Conservation (phyloP, 2,113 vertebrate species). For the Apteryx mantelli region DNA sequence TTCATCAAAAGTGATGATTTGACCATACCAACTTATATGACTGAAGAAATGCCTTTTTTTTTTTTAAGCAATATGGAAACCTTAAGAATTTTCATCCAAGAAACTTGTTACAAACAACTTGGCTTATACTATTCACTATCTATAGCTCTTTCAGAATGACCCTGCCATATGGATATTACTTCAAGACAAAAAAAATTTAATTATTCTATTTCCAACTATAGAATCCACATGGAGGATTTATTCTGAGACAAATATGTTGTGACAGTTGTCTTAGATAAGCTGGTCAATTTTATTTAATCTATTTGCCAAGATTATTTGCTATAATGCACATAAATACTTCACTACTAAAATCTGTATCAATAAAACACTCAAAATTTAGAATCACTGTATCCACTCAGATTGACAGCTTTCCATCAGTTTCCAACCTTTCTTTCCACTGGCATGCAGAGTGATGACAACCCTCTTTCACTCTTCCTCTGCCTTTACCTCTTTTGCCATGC, state of each 20-base stretch:
- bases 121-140: background rate
- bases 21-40: background rate
- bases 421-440: background rate
- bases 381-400: background rate
- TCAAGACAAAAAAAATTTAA: slow-evolving; percentile 5
- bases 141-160: background rate
- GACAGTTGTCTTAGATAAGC: background rate
- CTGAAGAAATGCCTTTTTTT: background rate
- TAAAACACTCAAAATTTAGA: background rate
- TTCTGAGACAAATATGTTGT: background rate
- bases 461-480: background rate
- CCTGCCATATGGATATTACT: slow-evolving; percentile 17
- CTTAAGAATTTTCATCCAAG: background rate
- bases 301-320: background rate
- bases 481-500: background rate
- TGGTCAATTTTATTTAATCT: background rate
- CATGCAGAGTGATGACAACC: background rate
- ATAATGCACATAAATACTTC: background rate
- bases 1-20: background rate
- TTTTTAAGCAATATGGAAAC: background rate
- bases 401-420: background rate
- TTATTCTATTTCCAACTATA: slow-evolving; percentile 14
- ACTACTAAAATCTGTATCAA: background rate
- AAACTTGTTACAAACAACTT: background rate
- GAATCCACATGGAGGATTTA: background rate